These are phyloP conservation scores for Eumeta japonica DNA, from an alignment of 1,140 invertebrate species.

Conservation along the genomic window DNA sequence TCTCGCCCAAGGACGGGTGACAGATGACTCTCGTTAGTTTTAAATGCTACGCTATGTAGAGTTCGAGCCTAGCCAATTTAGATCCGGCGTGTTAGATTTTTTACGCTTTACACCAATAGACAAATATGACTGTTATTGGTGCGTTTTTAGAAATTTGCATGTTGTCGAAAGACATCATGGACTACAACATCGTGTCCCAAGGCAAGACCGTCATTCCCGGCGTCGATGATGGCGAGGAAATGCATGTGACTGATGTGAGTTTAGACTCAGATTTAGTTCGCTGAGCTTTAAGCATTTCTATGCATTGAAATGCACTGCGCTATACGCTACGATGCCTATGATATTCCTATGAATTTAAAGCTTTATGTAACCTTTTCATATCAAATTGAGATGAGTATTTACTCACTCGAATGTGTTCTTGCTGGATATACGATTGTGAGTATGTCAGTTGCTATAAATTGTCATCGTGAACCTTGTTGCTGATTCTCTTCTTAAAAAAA, in stretches of 20 bases:
- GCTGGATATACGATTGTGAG: no score
- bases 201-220: slow-evolving; percentile 92
- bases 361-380: background rate
- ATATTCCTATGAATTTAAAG: background rate
- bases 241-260: slow-evolving; percentile 88
- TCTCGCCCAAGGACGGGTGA: background rate
- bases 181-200: slow-evolving; percentile 94
- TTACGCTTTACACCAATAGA: slow-evolving; percentile 25
- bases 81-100: slow-evolving; percentile 12
- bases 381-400: no score
- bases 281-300: no score
- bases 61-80: background rate
- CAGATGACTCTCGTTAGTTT: background rate
- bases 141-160: slow-evolving; percentile 42
- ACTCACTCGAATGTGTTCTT: no score
- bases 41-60: background rate
- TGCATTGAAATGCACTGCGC: no score
- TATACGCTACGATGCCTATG: no score
- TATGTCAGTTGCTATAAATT: no score
- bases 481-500: no score
- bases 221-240: slow-evolving; percentile 95
- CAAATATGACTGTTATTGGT: slow-evolving; percentile 44
- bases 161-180: slow-evolving; percentile 80
- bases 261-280: no score
- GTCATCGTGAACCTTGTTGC: no score